Conservation (phyloP, 2,113 vertebrate species). For the Thamnophis sirtalis region DNA sequence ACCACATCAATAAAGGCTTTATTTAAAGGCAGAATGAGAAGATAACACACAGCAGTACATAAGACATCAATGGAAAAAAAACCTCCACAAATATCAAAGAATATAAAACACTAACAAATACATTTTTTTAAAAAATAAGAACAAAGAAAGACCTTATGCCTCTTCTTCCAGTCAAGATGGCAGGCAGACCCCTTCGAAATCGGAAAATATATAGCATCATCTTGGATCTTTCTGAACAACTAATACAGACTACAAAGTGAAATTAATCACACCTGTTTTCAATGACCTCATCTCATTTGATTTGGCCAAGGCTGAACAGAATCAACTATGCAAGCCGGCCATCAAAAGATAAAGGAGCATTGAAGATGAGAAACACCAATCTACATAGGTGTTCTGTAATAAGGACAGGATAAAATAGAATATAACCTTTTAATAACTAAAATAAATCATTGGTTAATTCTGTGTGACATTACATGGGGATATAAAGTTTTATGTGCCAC, state of each 20-base stretch:
- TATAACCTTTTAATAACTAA: not conserved
- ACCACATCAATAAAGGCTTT: not conserved
- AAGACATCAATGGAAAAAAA: not conserved
- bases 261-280: not conserved
- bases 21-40: not conserved
- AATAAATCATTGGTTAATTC: not conserved
- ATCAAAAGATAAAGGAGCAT: not conserved
- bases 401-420: not conserved
- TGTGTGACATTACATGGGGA: not conserved
- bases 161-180: not conserved
- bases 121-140: not conserved
- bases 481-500: not conserved
- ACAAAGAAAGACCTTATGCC: not conserved
- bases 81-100: not conserved
- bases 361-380: not conserved
- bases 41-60: not conserved
- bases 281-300: not conserved
- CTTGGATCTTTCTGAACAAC: not conserved
- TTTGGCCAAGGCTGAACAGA: not conserved
- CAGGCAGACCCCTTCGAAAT: not conserved
- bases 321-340: not conserved
- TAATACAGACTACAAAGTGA: not conserved
- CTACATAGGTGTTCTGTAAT: not conserved
- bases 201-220: not conserved
- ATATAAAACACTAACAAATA: not conserved